Base-by-base conservation (phyloP, 2,797 vertebrate genomes). In the Pempheris klunzingeri region DNA sequence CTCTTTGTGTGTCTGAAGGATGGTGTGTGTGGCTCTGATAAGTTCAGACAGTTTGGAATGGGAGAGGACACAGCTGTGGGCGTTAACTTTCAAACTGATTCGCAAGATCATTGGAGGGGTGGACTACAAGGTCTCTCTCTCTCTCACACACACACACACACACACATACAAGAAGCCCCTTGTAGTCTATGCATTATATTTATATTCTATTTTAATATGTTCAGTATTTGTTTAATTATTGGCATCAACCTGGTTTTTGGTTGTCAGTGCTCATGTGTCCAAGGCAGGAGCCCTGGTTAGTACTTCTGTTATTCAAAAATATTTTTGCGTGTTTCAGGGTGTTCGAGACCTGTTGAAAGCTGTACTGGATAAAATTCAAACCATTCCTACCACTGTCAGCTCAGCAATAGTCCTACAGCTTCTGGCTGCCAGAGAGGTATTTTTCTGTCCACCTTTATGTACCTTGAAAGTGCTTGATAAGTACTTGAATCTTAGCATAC, bases 91-190 rank as follows among this genome's bases (percentile, higher is more conserved):
- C 92, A 97, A 95, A 89, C 92, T 99, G 65, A 93, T 99, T 78
- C 96, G 96, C 74, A 99, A 99, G 90, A 98, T 99, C 88, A 99
- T 99, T 18, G 98, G 98, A 72, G 98, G 98, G 67, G 98, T 99
- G 65, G 98, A 99, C 92, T 99, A 99, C 87, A 99, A 99, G 97
- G 98, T 99, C 90, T 62, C 10, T 70, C 67, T 49, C 30, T 1
- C 44, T 77, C 4, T 74, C 17, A 57, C 38, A 12, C 38, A 28
- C 34, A 17, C 53, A 64, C 57, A 62, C 55, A 28, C 9, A 8
- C 32, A 59, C 8, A 36, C n/a, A n/a, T n/a, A n/a, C n/a, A 3
- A 26, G 15, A 6, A 7, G 46, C 2, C 4, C 26, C 12, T 15
- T 14, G 15, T 12, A 7, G 3, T 2, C 13, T 57, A 3, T 26